Evolutionary conservation across 2,888 invertebrate genomes (phyloP), one percentile per base, ranked within the genome.

Genomic region (Apodemia zela): DNA sequence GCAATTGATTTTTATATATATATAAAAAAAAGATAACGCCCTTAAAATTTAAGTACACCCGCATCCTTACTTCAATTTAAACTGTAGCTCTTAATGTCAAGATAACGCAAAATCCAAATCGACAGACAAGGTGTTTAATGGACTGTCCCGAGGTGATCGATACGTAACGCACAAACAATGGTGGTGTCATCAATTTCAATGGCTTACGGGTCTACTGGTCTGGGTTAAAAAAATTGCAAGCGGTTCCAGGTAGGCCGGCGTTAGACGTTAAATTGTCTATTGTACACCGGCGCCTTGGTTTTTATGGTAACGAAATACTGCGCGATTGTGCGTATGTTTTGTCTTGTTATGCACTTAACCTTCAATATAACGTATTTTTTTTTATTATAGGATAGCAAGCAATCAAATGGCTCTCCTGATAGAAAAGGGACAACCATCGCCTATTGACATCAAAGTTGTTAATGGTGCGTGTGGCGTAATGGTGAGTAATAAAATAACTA

Each of bases 261-360:
- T 81, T 80, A 84, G 81, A 84, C 85, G 81, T 77, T 80, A 79
- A 78, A 79, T 72, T 74, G 72, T 67, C 81, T 76, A 84, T 89
- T 89, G 87, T 87, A 72, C 71, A 11, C 2, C 75, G 88, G 88
- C 89, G 88, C 87, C 85, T 51, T 10, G 51, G 51, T 51, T 51
- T 51, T 51, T 51, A 18, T 47, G 3, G 10, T 21, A 11, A 51
- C 10, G 51, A 21, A 3, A 51, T 51, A 51, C 21, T 11, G 51
- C 11, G 3, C 21, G 51, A 21, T 18, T 11, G 51, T 51, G 21
- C 13, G 11, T 51, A 11, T 21, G 4, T 18, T 13, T 51, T 10
- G 51, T 51, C 13, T 18, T 4, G 51, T 51, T 11, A 38, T 13
- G 13, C 21, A 51, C 11, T 51, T 11, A 13, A 18, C 51, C 11